phyloP scores from a whole-genome alignment of 1,140 invertebrate species.

The Cotesia glomerata region DNA sequence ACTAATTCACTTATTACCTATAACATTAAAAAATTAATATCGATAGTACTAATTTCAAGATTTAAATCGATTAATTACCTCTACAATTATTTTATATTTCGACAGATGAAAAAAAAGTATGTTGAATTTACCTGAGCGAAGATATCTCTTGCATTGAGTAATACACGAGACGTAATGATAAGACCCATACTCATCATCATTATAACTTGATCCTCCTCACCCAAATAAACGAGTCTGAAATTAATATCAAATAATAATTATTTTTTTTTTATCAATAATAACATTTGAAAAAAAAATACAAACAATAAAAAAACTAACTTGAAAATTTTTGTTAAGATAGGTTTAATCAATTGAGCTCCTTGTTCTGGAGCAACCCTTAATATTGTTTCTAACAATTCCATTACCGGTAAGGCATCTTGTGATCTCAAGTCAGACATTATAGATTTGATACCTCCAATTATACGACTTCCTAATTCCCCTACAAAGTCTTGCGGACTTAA shows the following conservation, averaged over 20 bases:
- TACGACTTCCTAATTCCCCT: slow-evolving; percentile 70
- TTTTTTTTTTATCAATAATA: slow-evolving; percentile 21
- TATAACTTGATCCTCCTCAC: slow-evolving; percentile 69
- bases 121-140: slow-evolving; percentile 66
- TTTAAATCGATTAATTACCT: not conserved
- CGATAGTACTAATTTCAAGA: not conserved
- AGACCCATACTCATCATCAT: slow-evolving; percentile 80
- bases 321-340: slow-evolving; percentile 71
- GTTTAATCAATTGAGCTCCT: slow-evolving; percentile 71
- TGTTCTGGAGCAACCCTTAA: slow-evolving; percentile 70
- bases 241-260: slow-evolving; percentile 24
- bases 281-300: not conserved
- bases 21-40: slow-evolving; percentile 37
- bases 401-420: slow-evolving; percentile 77
- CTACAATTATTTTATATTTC: not conserved
- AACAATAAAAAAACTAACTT: slow-evolving; percentile 40
- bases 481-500: slow-evolving; percentile 82
- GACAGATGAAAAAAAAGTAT: no score
- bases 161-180: slow-evolving; percentile 76
- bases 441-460: slow-evolving; percentile 72
- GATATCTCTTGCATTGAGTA: slow-evolving; percentile 75
- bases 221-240: slow-evolving; percentile 66
- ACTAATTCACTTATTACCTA: slow-evolving; percentile 62
- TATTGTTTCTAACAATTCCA: slow-evolving; percentile 77
- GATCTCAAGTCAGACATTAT: slow-evolving; percentile 79